These are phyloP conservation scores for Synanthedon andrenaeformis DNA, from an alignment of 2,888 invertebrate genomes.

Conservation along the genomic window DNA sequence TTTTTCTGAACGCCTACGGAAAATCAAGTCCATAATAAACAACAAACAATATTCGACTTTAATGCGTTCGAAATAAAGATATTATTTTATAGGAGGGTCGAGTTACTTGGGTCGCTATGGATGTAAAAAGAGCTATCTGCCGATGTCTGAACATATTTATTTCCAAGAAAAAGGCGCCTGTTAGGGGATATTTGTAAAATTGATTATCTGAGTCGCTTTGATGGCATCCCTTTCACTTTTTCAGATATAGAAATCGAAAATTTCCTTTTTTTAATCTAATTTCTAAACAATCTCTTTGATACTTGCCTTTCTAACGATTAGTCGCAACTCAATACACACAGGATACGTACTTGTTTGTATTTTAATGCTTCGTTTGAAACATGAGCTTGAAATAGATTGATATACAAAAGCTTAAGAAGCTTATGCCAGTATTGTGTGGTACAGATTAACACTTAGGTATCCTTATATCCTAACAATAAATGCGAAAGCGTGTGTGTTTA, in stretches of 20 bases:
- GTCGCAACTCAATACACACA: constrained; percentile 35
- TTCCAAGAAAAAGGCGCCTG: constrained; percentile 44
- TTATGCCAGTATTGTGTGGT: too few species aligned
- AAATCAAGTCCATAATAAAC: too few species aligned
- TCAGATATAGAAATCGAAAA: constrained; percentile 27
- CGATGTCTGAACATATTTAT: constrained; percentile 47
- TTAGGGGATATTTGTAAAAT: constrained; percentile 58
- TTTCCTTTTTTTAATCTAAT: constrained; percentile 62
- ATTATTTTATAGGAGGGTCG: too few species aligned
- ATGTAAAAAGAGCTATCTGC: constrained; percentile 10
- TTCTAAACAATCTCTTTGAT: constrained; percentile 29
- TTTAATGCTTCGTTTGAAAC: neutral
- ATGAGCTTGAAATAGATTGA: neutral
- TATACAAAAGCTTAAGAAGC: too few species aligned
- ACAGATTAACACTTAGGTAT: too few species aligned
- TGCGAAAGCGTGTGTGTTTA: too few species aligned
- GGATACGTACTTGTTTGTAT: constrained; percentile 8
- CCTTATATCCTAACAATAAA: too few species aligned
- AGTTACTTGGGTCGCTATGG: too few species aligned
- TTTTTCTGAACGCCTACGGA: constrained; percentile 13
- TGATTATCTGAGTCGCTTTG: constrained; percentile 64
- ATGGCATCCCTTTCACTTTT: constrained; percentile 31
- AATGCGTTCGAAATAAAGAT: too few species aligned
- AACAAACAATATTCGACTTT: too few species aligned
- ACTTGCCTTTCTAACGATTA: constrained; percentile 39